Base-by-base conservation (phyloP, 2,113 vertebrate species). In the Ramphastos sulfuratus region DNA sequence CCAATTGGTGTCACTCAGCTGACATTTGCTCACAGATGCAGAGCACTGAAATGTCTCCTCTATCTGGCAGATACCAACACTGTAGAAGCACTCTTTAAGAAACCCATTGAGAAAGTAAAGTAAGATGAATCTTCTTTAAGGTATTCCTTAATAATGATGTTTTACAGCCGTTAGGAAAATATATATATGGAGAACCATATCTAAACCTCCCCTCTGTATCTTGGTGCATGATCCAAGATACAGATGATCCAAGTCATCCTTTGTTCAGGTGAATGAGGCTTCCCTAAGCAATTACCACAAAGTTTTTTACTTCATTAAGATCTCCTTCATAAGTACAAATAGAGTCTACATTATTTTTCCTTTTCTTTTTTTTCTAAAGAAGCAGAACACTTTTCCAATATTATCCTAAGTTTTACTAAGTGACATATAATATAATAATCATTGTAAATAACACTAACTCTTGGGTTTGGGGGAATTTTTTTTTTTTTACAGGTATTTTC, bases 31-130 rank as follows among this genome's bases (percentile, higher is more conserved):
- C 98, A 99, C 84, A 98, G 98, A 66, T 98, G 98, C 28, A 98
- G 99, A 71, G 98, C 97, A 2, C 97, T 99, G n/a, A 98, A 98
- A 56, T 99, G 99, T 85, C 98, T 99, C 15, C 97, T 99, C 35
- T 98, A 98, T 67, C 94, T 99, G 82, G 98, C 98, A 13, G 98
- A 99, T 35, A 95, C 97, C 15, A 95, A 82, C 18, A 98, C 98
- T 4, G 92, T 99, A 88, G 98, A 99, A 85, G 96, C 97, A 2
- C 97, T 98, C 94, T 97, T 99, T 92, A 98, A 98, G 89, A 98
- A 98, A 67, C 97, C 98, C 25, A 97, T 97, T 5, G 94, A 96
- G 81, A 97, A 98, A 97, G 97, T 99, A 61, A 98, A 97, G 99
- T 99, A 98, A 96, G 98, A 78, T 44, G 24, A 72, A 14, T 71